Conservation (phyloP, 2,113 vertebrate species). For the Turdus rufiventris region DNA sequence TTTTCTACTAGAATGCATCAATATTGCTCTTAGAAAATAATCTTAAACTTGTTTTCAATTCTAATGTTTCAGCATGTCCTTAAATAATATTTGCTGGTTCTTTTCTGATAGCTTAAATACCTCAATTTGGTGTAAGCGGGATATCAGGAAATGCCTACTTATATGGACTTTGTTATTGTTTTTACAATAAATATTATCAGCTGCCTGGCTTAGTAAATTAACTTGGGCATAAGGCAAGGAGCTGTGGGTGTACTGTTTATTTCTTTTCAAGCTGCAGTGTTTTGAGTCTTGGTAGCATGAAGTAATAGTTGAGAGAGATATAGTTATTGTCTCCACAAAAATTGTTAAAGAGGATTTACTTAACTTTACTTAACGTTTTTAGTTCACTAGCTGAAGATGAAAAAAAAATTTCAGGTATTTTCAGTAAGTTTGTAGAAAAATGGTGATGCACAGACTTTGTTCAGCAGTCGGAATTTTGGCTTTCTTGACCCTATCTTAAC, state of each 20-base stretch:
- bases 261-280: neutral
- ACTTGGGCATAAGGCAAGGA: neutral
- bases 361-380: neutral
- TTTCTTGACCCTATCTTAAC: neutral
- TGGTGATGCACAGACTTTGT: neutral
- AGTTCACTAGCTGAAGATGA: neutral
- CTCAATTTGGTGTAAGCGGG: neutral
- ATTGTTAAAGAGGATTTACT: neutral
- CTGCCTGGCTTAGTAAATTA: neutral
- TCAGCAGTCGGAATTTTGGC: neutral
- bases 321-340: neutral
- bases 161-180: neutral
- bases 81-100: neutral
- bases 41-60: neutral
- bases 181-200: neutral
- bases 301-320: neutral
- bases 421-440: neutral
- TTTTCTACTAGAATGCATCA: neutral
- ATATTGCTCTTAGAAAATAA: neutral
- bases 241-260: neutral
- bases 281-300: neutral
- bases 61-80: neutral
- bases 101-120: neutral
- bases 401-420: neutral
- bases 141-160: neutral